Percentiles rank a stretch among this genome's conserved stretches.
Evolutionary conservation across 2,888 invertebrate species (phyloP).

Genomic region (Mechanitis mazaeus): DNA sequence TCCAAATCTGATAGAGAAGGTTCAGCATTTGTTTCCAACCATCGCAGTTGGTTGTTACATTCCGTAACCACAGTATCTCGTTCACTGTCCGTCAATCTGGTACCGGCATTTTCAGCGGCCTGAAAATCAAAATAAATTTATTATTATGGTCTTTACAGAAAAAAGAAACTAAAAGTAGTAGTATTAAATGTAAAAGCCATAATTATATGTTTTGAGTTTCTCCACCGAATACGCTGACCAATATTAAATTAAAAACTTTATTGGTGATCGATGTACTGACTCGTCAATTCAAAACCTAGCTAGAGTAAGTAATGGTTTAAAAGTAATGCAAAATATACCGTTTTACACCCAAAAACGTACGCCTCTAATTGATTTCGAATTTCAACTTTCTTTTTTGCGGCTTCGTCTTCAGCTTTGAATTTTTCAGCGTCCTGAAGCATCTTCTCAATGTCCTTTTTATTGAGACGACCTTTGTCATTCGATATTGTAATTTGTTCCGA

Average conservation of each 20-base stretch:
- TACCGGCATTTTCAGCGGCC: slow-evolving; percentile 81
- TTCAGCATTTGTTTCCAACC: slow-evolving; percentile 87
- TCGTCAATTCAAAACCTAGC: too few relatives aligned
- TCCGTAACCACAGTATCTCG: slow-evolving; percentile 81
- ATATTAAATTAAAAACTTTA: too few relatives aligned
- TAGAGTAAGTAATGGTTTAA: too few relatives aligned
- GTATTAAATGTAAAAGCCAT: too few relatives aligned
- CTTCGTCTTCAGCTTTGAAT: slow-evolving; percentile 85
- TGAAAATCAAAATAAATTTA: slow-evolving; percentile 36
- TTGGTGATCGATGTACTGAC: too few relatives aligned
- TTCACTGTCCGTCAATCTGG: slow-evolving; percentile 82
- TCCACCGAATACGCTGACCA: too few relatives aligned
- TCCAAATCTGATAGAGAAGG: slow-evolving; percentile 89
- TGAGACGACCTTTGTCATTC: slow-evolving; percentile 90
- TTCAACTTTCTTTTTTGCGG: slow-evolving; percentile 80
- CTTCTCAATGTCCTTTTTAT: slow-evolving; percentile 90
- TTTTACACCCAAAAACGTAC: slow-evolving; percentile 80
- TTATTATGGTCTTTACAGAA: too few relatives aligned
- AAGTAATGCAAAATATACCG: slow-evolving; percentile 36
- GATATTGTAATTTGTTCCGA: slow-evolving; percentile 90
- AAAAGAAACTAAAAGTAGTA: too few relatives aligned
- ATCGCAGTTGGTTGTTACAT: slow-evolving; percentile 82
- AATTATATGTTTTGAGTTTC: too few relatives aligned
- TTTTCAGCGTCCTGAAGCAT: slow-evolving; percentile 89
- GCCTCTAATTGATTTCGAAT: slow-evolving; percentile 86